A percentile compares a stretch with the other conserved stretches of the same genome.
These are phyloP conservation scores for Ganaspis brasiliensis DNA, from an alignment of 2,888 invertebrate genomes.

Conservation along the genomic window DNA sequence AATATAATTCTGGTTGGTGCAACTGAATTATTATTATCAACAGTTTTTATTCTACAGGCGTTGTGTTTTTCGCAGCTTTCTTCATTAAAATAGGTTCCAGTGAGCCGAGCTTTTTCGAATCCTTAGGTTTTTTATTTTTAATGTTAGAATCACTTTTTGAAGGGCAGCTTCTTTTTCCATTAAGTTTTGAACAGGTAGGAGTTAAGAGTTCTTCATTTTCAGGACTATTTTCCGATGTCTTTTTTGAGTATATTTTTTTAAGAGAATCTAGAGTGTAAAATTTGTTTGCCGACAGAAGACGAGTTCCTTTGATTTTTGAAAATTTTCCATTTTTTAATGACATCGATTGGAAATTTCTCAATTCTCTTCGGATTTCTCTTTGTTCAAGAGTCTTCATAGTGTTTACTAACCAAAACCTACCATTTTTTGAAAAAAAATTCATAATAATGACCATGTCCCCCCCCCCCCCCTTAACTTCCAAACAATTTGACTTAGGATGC, in stretches of 20 bases:
- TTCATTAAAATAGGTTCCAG: neutral
- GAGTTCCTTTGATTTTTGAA: neutral
- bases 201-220: neutral
- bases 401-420: too few relatives aligned
- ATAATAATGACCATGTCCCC: too few relatives aligned
- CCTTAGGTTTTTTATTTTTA: too few relatives aligned
- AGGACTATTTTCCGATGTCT: neutral
- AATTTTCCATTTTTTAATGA: neutral
- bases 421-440: too few relatives aligned
- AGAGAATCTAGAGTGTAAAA: neutral
- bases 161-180: neutral
- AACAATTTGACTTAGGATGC: too few relatives aligned
- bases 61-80: neutral
- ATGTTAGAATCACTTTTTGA: too few relatives aligned
- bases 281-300: neutral
- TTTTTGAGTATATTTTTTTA: neutral
- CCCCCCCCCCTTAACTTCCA: too few relatives aligned
- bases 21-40: neutral
- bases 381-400: neutral
- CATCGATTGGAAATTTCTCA: neutral
- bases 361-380: neutral
- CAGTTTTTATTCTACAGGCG: neutral
- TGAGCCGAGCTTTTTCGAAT: too few relatives aligned
- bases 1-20: constrained; percentile 19
- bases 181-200: neutral